Base-by-base conservation (phyloP, 2,888 invertebrate species). In the Conistra vaccinii region DNA sequence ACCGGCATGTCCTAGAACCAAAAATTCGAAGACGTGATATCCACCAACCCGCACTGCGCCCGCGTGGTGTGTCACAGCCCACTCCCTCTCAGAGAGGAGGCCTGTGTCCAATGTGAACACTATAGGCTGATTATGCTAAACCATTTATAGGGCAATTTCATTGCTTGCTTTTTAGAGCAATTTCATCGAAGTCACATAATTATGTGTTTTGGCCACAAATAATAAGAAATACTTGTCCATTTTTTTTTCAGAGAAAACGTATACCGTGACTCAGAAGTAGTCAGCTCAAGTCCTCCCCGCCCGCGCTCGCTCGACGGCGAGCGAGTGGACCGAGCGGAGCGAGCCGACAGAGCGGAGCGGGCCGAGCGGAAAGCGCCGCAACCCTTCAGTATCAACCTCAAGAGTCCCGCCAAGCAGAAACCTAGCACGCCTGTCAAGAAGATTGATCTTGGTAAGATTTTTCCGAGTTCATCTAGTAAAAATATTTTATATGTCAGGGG, bases 381-480 rank as follows among this genome's bases (percentile, higher is more conserved):
- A 53, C 78, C 92, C 0, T 90, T 95, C 88, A 93, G 88, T 91
- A 92, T 95, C 90, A 92, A 90, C 88, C 92, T 95, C 84, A 93
- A 94, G 90, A 91, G 92, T 39, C 93, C 95, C 3, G 89, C 89
- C 35, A 91, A 94, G 63, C 97, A 96, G 61, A 91, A 91, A 23
- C 90, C 90, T 4, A 76, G 67, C 66, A 92, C 95, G 12, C 94
- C 95, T 5, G 93, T 92, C 73, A 97, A 97, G 92, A 97, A 96
- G 63, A 97, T 97, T n/a, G 97, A 97, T 81, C 90, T 97, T 73
- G 97, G 97, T 94, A 69, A 81, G 84, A 66, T 42, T 42, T 29
- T 20, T 26, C 55, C 0, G 14, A 26, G 17, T 55, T 7, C 17
- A 26, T 26, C 55, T 26, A 7, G 20, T 32, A 57, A 12, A 3